Conservation (phyloP, 2,797 vertebrate genomes). For the Rhabdomys pumilio region DNA sequence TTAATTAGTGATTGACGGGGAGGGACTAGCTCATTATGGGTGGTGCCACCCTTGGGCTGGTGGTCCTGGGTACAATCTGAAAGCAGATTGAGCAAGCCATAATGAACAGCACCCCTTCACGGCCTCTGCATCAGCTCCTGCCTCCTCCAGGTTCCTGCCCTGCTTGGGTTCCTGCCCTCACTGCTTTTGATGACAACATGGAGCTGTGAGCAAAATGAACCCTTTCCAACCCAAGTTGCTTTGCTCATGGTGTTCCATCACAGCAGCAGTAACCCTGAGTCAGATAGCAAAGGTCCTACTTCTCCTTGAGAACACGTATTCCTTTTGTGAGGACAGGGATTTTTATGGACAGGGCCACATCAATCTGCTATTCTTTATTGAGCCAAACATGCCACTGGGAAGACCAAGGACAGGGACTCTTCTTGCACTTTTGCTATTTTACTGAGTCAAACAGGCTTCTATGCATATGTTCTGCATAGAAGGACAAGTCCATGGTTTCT, state of each 20-base stretch:
- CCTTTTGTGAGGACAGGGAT: conserved; percentile 45
- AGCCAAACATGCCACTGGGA: conserved; percentile 7
- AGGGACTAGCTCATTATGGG: neutral
- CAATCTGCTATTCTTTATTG: conserved; percentile 46
- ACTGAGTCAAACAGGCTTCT: neutral
- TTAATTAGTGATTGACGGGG: neutral
- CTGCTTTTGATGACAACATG: neutral
- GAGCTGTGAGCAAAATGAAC: neutral
- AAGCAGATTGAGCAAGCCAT: neutral
- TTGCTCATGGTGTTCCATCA: neutral
- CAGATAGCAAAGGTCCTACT: neutral
- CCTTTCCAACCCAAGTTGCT: neutral
- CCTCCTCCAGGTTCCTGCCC: neutral
- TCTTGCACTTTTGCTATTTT: conserved; percentile 7
- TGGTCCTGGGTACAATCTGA: neutral
- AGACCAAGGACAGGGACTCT: neutral
- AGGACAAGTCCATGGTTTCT: neutral
- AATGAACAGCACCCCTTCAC: neutral
- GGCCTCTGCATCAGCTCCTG: neutral
- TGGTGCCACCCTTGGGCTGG: neutral
- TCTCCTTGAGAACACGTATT: conserved; percentile 36
- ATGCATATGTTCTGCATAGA: no score
- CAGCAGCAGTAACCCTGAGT: neutral
- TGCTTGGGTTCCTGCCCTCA: neutral
- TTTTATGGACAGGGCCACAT: conserved; percentile 36